Evolutionary conservation across 1,140 invertebrate species (phyloP), one percentile per base, ranked within the genome.

Genomic region (Venustaconcha ellipsiformis): DNA sequence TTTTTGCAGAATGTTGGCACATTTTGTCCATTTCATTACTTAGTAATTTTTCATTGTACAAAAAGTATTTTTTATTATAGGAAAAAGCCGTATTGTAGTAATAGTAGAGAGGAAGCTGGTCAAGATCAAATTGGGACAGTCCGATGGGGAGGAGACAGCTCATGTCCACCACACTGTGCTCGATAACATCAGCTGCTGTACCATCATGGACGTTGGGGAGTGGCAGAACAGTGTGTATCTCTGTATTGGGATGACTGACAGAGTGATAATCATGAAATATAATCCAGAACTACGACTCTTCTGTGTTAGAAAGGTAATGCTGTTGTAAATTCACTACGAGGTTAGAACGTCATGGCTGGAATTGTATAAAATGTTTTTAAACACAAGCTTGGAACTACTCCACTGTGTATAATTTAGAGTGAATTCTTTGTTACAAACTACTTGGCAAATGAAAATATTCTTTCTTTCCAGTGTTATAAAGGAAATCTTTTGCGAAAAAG

Each of bases 161-260:
- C 92, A 90, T 76, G 91, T 92, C 0, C 91, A 91, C 14, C 83
- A 90, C 18, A 89, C 94, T 56, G 63, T 91, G 85, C 66, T 88
- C 1, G 83, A 87, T 14, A 90, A 91, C 66, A 84, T 92, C 8
- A 90, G 92, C 66, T 92, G 92, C 79, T 94, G 94, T 76, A 93
- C 94, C 79, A 88, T 94, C 20, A 91, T 94, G 87, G 83, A 85
- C 58, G 82, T 91, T 92, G 78, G 86, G 89, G 23, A 91, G 91
- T 75, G 88, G 86, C 82, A 80, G 15, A 83, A 87, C 48, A 83
- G 81, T 56, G 76, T 84, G 14, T 91, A 88, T 72, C 72, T 94
- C 72, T 94, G 91, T 83, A 93, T 93, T 5, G 94, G 94, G 1
- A 94, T 93, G 17, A 90, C 92, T 1, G 92, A 93, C 57, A 92